These are phyloP conservation scores for Nephotettix cincticeps DNA, from an alignment of 1,140 invertebrate genomes.

Conservation along the genomic window DNA sequence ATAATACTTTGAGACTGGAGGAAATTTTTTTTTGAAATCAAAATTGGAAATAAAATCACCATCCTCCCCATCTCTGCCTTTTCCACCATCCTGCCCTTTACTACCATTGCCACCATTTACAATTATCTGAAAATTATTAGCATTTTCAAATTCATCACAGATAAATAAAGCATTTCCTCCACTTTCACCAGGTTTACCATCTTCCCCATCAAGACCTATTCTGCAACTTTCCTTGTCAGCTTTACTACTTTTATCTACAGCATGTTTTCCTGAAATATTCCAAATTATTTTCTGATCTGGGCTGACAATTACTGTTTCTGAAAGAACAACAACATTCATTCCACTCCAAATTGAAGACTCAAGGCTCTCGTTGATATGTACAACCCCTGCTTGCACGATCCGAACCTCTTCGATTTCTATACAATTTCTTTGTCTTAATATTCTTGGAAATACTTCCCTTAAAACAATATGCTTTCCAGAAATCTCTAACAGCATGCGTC, in stretches of 20 bases:
- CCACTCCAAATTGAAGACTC: conserved; percentile 26
- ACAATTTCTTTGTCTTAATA: not conserved
- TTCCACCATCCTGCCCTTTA: conserved; percentile 33
- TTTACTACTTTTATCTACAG: not conserved
- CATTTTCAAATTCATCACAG: conserved; percentile 29
- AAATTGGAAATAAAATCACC: not conserved
- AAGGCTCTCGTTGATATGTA: conserved; percentile 30
- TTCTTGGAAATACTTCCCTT: not conserved
- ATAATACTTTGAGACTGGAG: not conserved
- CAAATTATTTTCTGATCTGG: conserved; percentile 18
- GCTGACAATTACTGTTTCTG: conserved; percentile 23
- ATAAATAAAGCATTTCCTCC: conserved; percentile 36
- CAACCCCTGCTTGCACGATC: conserved; percentile 18
- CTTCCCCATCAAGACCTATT: not conserved
- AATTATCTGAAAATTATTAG: conserved; percentile 32
- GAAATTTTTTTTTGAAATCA: not conserved
- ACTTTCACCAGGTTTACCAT: conserved; percentile 35
- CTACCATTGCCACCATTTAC: conserved; percentile 36
- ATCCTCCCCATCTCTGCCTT: conserved; percentile 26
- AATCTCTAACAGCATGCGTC: not conserved
- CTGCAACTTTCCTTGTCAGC: not conserved
- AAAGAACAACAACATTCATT: conserved; percentile 30
- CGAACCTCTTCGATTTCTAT: conserved; percentile 28
- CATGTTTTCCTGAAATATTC: conserved; percentile 35
- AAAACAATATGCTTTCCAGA: not conserved